Base-by-base conservation (phyloP, 2,888 invertebrate species). In the Tetanocera ferruginea region DNA sequence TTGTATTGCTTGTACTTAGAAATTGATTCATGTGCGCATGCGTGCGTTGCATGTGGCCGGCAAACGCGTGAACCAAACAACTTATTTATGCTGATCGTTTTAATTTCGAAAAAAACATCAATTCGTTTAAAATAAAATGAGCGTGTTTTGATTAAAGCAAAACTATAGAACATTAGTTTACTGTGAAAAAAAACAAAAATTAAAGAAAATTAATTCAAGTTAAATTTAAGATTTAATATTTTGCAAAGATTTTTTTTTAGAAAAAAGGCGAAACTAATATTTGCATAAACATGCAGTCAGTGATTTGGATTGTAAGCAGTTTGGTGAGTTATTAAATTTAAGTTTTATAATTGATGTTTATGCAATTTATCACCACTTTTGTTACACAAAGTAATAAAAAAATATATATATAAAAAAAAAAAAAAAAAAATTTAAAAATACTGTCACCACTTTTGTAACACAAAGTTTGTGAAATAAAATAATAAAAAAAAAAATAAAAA, bases 281-380 rank as follows among this genome's bases (percentile, higher is more conserved):
- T 69, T 28, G 3, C 19, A 69, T 23, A 14, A 69, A 28, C 49
- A 69, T 69, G 69, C 28, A 49, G 17, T 17, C 69, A 5, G 25
- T 8, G 11, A 49, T 69, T 19, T 69, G 69, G 69, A 69, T 69
- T 69, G 6, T 49, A 1, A 51, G 28, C 25, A 69, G 31, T 17
- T 49, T 69, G 69, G 69, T 69, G 69, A 69, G 69, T 69, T 43
- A 2, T 49, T 2, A 66, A 66, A 11, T 66, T 66, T n/a, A 17
- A n/a, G n/a, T 11, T 31, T 28, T 6, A n/a, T n/a, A n/a, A 3
- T 4, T 31, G n/a, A 31, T 8, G 31, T 34, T 37, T 1, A 37
- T 37, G 37, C n/a, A n/a, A n/a, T n/a, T n/a, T n/a, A n/a, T n/a
- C n/a, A n/a, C n/a, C n/a, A n/a, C 37, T 64, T 34, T 31, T 62